A percentile compares a stretch with the other conserved stretches of the same genome.
Evolutionary conservation across 1,140 invertebrate genomes (phyloP).

Genomic region (Euura saliciscinereae): DNA sequence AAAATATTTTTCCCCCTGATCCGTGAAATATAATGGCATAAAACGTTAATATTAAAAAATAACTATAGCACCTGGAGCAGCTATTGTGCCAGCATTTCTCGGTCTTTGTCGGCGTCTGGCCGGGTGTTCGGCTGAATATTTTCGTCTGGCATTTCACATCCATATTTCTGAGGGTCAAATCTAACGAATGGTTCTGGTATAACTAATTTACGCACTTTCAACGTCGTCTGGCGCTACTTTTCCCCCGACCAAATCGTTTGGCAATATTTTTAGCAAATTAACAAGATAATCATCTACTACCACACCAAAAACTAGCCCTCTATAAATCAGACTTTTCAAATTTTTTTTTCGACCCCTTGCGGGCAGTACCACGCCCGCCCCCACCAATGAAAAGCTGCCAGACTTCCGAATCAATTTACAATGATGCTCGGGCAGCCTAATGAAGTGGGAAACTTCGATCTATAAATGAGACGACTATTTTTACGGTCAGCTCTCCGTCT

Average conservation of each 20-base stretch:
- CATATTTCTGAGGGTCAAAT: too few species aligned
- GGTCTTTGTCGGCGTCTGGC: background rate
- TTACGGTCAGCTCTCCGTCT: too few species aligned
- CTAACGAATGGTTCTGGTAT: too few species aligned
- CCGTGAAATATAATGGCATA: background rate
- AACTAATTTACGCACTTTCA: too few species aligned
- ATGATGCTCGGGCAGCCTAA: background rate
- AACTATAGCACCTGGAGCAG: background rate
- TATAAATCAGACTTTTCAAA: background rate
- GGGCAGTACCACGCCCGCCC: too few species aligned
- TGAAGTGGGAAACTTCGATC: too few species aligned
- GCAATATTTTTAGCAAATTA: background rate
- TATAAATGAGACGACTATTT: too few species aligned
- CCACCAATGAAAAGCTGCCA: conserved; percentile 2
- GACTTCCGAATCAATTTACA: background rate
- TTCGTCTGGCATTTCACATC: too few species aligned
- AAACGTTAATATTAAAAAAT: background rate
- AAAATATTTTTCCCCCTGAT: background rate
- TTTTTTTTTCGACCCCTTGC: background rate
- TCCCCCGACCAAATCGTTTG: background rate
- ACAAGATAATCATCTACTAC: background rate
- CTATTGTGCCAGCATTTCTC: background rate
- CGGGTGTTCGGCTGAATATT: too few species aligned
- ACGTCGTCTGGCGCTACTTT: background rate
- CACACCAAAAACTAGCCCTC: background rate